phyloP scores from a whole-genome alignment of 2,113 vertebrate genomes.

The Zapornia atra region DNA sequence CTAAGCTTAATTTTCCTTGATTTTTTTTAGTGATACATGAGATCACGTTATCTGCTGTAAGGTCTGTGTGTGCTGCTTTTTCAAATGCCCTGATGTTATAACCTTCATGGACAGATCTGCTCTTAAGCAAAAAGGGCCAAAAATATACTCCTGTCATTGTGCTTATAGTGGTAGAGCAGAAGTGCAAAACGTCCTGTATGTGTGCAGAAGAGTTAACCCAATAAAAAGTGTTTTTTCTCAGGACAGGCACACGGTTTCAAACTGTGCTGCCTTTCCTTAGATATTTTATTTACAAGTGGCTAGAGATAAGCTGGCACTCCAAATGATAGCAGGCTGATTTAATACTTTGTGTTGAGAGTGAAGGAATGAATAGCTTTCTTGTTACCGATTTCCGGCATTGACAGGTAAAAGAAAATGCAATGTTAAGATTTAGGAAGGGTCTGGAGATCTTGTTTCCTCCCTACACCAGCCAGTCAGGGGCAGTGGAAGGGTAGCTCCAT shows the following conservation, averaged over 20 bases:
- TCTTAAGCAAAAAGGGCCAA: not conserved
- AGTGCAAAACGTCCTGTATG: not conserved
- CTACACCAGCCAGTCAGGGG: not conserved
- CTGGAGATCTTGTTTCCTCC: not conserved
- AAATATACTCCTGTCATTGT: not conserved
- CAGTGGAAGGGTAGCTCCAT: not conserved
- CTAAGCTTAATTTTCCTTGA: not conserved
- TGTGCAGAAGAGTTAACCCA: not conserved
- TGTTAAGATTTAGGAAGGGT: not conserved
- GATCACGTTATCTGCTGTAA: not conserved
- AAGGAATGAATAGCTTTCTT: not conserved
- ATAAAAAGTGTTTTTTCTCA: not conserved
- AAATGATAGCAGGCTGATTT: not conserved
- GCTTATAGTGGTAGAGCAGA: not conserved
- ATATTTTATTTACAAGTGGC: not conserved
- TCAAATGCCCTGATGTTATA: not conserved
- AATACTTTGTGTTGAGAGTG: not conserved
- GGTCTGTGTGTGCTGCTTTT: not conserved
- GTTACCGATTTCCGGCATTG: not conserved
- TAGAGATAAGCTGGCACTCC: not conserved
- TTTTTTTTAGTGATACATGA: not conserved
- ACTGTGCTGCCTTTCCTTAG: not conserved
- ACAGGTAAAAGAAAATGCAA: not conserved
- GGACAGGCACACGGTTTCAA: not conserved
- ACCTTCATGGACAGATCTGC: not conserved